Conservation (phyloP, 2,113 vertebrate species). For the Hypocryptadius cinnamomeus region DNA sequence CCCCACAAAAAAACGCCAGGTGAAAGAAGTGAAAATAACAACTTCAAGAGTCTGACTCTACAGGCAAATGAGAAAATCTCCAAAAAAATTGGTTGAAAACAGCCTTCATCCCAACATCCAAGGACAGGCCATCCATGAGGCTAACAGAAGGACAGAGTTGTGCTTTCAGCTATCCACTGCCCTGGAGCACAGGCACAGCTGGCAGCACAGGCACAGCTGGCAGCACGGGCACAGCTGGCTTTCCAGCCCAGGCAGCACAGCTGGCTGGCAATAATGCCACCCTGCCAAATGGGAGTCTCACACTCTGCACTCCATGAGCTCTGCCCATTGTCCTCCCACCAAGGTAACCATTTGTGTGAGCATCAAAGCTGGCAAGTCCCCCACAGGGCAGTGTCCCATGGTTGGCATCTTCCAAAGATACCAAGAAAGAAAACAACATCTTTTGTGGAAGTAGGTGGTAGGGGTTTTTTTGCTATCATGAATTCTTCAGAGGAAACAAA, state of each 20-base stretch:
- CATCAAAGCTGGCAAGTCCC: background rate
- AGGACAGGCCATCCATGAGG: background rate
- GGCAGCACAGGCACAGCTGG: background rate
- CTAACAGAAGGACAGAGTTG: background rate
- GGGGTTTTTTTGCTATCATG: background rate
- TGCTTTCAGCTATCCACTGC: background rate
- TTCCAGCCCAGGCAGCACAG: background rate
- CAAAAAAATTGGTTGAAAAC: background rate
- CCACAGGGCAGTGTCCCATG: background rate
- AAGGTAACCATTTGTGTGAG: background rate
- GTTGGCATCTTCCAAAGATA: background rate
- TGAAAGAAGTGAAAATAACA: background rate
- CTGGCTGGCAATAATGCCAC: background rate
- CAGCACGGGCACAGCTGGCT: background rate
- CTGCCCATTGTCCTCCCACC: background rate
- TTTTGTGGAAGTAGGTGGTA: background rate
- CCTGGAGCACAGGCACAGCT: background rate
- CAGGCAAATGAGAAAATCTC: background rate
- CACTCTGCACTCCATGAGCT: background rate
- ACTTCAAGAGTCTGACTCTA: background rate
- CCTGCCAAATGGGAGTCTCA: background rate
- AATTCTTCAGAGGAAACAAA: background rate
- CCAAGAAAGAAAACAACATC: background rate
- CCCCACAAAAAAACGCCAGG: background rate
- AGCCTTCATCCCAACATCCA: background rate